Evolutionary conservation across 2,113 vertebrate species (phyloP).

Genomic region (Ictalurus punctatus): DNA sequence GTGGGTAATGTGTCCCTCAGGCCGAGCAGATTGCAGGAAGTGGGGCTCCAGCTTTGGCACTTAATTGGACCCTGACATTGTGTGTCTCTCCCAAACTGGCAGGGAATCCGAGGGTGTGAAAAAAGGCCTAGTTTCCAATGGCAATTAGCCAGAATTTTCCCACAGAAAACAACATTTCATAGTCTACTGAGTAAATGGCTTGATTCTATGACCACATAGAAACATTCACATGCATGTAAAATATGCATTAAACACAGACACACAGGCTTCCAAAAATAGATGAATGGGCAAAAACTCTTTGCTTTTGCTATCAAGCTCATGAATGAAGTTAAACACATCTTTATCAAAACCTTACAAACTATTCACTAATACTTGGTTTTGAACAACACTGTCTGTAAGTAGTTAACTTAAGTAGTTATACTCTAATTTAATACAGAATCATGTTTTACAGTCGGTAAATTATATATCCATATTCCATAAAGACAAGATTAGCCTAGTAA

Average conservation of each 20-base stretch:
- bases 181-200: constrained; percentile 41
- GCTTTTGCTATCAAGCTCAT: background rate
- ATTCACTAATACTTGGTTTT: constrained; percentile 17
- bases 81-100: constrained; percentile 53
- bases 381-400: background rate
- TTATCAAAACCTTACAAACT: constrained; percentile 8
- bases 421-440: background rate
- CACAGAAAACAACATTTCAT: constrained; percentile 51
- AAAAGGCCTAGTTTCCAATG: constrained; percentile 49
- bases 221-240: constrained; percentile 34
- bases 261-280: constrained; percentile 16
- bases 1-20: constrained; percentile 51
- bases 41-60: constrained; percentile 44
- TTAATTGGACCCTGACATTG: constrained; percentile 48
- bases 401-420: background rate
- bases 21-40: constrained; percentile 28
- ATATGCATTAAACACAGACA: constrained; percentile 20
- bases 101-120: constrained; percentile 55
- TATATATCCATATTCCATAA: background rate
- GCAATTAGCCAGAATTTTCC: constrained; percentile 49
- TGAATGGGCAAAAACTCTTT: constrained; percentile 17
- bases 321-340: constrained; percentile 9
- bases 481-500: background rate
- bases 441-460: background rate
- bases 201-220: constrained; percentile 40